Base-by-base conservation (phyloP, 2,797 vertebrate species). In the Sphenopsis melanotis region DNA sequence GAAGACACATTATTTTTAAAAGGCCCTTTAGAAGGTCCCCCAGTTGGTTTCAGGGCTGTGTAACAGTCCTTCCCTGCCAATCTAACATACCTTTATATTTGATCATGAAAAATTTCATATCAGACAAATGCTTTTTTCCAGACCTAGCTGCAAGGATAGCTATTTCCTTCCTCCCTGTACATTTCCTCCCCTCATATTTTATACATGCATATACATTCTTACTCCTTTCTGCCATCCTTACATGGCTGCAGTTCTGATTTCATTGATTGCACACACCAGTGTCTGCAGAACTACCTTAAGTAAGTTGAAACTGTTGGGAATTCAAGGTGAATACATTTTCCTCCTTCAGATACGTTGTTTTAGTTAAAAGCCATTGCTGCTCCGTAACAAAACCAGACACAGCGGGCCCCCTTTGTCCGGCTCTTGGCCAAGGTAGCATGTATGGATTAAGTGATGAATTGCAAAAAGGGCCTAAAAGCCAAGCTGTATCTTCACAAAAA, bases 381-480 rank as follows among this genome's bases (percentile, higher is more conserved):
- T 95, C 72, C 55, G 1, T 68, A 93, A 92, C 95, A 94, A 94
- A 95, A 82, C 88, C 84, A 90, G 95, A 89, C 87, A 91, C 65
- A 85, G 71, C n/a, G 71, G 91, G 91, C 69, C 70, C 70, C 60
- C 92, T 92, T 96, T 97, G 94, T 96, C 96, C 81, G 1, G 64
- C 56, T 81, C 90, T 80, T 92, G 91, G 94, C 87, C 90, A 94
- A 94, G 84, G 95, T 56, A 95, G 86, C 34, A 0, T 21, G 18
- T 82, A 95, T 94, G 76, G 96, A 95, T 96, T 95, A 94, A 96
- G 92, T 96, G 96, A 95, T 89, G 95, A 96, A 97, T 96, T 96
- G 93, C 89, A 95, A 94, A 89, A 92, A 78, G 50, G 55, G 71
- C 75, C 93, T 97, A 96, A 97, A 97, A 97, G 94, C 97, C 84